These are phyloP conservation scores for Sitta europaea DNA, from an alignment of 2,113 vertebrate genomes.

Conservation along the genomic window DNA sequence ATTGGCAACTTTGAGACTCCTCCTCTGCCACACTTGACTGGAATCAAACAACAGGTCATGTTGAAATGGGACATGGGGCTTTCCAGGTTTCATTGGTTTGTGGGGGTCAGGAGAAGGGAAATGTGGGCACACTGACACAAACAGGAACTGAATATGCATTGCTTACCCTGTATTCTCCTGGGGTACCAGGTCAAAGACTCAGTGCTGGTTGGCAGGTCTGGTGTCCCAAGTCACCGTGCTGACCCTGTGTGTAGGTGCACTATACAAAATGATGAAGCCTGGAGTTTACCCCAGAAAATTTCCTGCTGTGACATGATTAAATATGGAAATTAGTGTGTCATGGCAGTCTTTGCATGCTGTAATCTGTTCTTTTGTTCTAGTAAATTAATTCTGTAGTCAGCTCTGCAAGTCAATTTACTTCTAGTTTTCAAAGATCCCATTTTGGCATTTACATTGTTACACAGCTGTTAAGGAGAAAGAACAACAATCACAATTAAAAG, in stretches of 20 bases:
- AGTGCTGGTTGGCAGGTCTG: not conserved
- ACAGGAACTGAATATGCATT: not conserved
- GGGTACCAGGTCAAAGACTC: not conserved
- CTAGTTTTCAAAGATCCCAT: not conserved
- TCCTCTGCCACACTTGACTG: not conserved
- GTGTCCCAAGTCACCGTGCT: not conserved
- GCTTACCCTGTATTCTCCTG: not conserved
- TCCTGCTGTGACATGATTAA: not conserved
- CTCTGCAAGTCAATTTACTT: not conserved
- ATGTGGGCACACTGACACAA: not conserved
- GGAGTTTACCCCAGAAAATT: not conserved
- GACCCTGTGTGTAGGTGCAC: not conserved
- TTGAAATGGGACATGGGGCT: not conserved
- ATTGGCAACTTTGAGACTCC: not conserved
- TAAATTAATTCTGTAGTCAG: not conserved
- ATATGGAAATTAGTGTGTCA: not conserved
- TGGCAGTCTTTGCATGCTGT: not conserved
- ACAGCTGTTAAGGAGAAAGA: not conserved
- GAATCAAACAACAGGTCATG: accelerated
- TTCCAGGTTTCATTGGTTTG: not conserved
- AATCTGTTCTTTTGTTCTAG: not conserved
- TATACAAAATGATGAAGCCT: not conserved
- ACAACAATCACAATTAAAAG: not conserved
- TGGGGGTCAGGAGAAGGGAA: not conserved
- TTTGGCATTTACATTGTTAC: not conserved